Evolutionary conservation across 2,888 invertebrate genomes (phyloP).

Genomic region (Anodontia alba): DNA sequence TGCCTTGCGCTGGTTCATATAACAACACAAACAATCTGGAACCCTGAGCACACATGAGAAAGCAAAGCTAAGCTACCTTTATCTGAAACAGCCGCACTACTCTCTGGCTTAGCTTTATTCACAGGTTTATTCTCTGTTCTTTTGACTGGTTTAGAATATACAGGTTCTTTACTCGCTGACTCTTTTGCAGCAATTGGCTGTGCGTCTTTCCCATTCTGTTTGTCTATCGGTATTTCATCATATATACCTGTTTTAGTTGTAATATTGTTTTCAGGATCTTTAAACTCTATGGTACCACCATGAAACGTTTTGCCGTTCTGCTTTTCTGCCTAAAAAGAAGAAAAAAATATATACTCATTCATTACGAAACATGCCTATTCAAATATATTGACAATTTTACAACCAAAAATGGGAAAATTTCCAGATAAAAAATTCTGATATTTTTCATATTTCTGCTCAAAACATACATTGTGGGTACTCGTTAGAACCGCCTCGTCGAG

Average conservation of each 20-base stretch:
- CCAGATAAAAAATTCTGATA: too few species aligned
- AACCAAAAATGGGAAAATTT: too few species aligned
- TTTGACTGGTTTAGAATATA: constrained; percentile 45
- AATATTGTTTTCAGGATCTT: constrained; percentile 37
- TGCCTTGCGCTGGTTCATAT: too few species aligned
- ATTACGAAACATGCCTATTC: background rate
- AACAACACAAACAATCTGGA: too few species aligned
- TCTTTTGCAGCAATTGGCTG: background rate
- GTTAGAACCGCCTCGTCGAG: too few species aligned
- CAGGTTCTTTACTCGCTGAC: constrained; percentile 10
- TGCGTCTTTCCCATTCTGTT: constrained; percentile 37
- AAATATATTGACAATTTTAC: too few species aligned
- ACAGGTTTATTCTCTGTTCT: background rate
- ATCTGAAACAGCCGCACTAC: background rate
- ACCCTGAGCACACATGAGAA: too few species aligned
- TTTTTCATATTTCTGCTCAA: too few species aligned
- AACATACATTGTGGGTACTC: too few species aligned
- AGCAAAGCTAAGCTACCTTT: constrained; percentile 17
- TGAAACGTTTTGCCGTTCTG: constrained; percentile 49
- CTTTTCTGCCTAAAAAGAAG: constrained; percentile 46
- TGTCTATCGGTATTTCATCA: constrained; percentile 43
- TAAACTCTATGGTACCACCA: constrained; percentile 53
- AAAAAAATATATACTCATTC: background rate
- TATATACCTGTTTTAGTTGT: constrained; percentile 43
- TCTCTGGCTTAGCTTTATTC: background rate